Base-by-base conservation (phyloP, 2,113 vertebrate genomes). In the Hemicordylus capensis region DNA sequence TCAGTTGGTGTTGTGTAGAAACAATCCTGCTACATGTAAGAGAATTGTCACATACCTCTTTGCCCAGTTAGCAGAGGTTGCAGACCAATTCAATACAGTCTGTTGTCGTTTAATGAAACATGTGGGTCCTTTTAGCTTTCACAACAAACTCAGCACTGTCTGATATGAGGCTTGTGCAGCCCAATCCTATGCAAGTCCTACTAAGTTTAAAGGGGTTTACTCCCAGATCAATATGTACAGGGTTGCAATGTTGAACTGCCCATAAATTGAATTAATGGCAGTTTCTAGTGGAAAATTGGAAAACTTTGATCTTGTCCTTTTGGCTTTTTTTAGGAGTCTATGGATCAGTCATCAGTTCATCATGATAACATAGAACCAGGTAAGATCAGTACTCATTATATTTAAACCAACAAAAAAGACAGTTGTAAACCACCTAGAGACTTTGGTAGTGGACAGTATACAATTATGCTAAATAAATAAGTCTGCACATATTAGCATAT, bases 301-400 rank as follows among this genome's bases (percentile, higher is more conserved):
- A 77, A 79, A 2, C 26, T 56, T 11, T 81, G 67, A 85, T 44
- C 74, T 0, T 88, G 34, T 89, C 4, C 67, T 93, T 1, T 54
- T 93, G 31, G 42, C 1, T 92, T 37, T 89, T 94, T 96, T 10
- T 94, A 99, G 98, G 98, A 99, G 42, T 97, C 98, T 76, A 95
- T 96, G 95, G 97, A 95, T 91, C 95, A 93, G 80, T 95, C 96
- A 22, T 93, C 97, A 10, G 93, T 96, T 88, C 97, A 97, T 72
- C 74, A 96, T 86, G 98, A 99, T 91, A 97, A 94, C 54, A 70
- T 94, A 67, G 98, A 98, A 72, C 96, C 97, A 94, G 98, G 98
- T 99, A 96, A 94, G 88, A 82, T 24, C 0, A 42, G 1, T 17
- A 0, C 10, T 28, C 9, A 7, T 54, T 54, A 7, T 4, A 9